phyloP scores from a whole-genome alignment of 2,797 vertebrate species.

The Monodelphis domestica region DNA sequence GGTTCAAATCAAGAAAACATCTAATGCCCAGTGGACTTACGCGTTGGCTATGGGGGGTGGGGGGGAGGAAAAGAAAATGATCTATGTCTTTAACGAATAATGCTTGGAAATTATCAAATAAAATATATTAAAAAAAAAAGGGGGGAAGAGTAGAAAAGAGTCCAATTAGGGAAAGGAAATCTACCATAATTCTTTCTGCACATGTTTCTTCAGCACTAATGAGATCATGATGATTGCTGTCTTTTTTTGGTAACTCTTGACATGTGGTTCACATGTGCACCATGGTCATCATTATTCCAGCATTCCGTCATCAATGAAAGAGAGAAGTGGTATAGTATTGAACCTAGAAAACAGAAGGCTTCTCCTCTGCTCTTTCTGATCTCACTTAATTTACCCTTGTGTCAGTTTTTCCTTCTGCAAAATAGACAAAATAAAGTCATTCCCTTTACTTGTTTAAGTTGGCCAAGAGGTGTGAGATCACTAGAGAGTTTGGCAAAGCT shows the following conservation, averaged over 20 bases:
- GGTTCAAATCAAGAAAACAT: too few species aligned
- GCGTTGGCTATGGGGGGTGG: too few species aligned
- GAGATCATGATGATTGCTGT: slow-evolving; percentile 24
- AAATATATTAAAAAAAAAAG: too few species aligned
- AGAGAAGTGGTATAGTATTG: background rate
- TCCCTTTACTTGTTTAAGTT: background rate
- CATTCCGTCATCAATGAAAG: background rate
- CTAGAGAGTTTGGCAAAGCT: too few species aligned
- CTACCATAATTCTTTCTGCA: slow-evolving; percentile 23
- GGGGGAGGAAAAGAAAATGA: too few species aligned
- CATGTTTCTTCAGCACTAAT: slow-evolving; percentile 50
- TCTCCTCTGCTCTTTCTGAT: background rate
- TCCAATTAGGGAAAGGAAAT: slow-evolving; percentile 12
- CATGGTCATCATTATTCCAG: slow-evolving; percentile 25
- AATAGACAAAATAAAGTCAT: background rate
- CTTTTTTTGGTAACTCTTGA: slow-evolving; percentile 46
- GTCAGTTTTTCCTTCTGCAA: slow-evolving; percentile 28
- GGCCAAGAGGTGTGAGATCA: too few species aligned
- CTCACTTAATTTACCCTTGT: background rate
- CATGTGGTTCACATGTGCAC: slow-evolving; percentile 53
- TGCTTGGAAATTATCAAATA: too few species aligned
- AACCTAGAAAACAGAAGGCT: background rate
- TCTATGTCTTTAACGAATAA: too few species aligned
- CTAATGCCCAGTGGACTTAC: too few species aligned
- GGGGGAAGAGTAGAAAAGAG: slow-evolving; percentile 47